Evolutionary conservation across 2,888 invertebrate genomes (phyloP).

Genomic region (Diabrotica balteata): DNA sequence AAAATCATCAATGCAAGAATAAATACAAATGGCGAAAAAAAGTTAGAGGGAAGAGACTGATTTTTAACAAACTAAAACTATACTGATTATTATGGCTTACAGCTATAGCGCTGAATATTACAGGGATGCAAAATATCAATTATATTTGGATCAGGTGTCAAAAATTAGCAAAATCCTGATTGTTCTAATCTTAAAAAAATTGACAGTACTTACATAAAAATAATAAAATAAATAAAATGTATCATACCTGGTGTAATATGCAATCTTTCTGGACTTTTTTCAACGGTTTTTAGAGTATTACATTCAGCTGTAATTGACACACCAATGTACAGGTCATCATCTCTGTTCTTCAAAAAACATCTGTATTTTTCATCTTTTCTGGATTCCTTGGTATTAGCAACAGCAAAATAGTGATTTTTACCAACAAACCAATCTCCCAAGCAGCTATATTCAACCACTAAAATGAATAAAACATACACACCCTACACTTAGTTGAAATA

Average conservation of each 20-base stretch:
- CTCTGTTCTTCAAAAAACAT: constrained; percentile 92
- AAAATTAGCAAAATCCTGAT: no score
- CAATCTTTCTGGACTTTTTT: constrained; percentile 90
- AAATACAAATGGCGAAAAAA: no score
- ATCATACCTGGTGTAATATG: constrained; percentile 78
- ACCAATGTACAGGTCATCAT: constrained; percentile 90
- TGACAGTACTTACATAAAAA: not conserved
- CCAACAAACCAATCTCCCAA: constrained; percentile 95
- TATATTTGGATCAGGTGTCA: no score
- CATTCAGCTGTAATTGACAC: constrained; percentile 95
- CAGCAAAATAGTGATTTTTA: constrained; percentile 96
- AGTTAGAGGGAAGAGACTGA: no score
- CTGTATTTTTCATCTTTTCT: constrained; percentile 93
- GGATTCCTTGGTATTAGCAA: constrained; percentile 96
- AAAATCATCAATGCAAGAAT: no score
- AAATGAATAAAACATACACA: constrained; percentile 16
- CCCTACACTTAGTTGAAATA: not conserved
- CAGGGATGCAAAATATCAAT: no score
- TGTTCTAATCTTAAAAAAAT: no score
- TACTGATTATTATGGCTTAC: no score
- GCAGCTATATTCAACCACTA: constrained; percentile 89
- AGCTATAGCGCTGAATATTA: no score
- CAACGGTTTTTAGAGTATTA: constrained; percentile 89
- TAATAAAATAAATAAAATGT: no score
- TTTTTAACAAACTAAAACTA: no score